phyloP scores from a whole-genome alignment of 2,888 invertebrate species.

The Nephrotoma appendiculata region DNA sequence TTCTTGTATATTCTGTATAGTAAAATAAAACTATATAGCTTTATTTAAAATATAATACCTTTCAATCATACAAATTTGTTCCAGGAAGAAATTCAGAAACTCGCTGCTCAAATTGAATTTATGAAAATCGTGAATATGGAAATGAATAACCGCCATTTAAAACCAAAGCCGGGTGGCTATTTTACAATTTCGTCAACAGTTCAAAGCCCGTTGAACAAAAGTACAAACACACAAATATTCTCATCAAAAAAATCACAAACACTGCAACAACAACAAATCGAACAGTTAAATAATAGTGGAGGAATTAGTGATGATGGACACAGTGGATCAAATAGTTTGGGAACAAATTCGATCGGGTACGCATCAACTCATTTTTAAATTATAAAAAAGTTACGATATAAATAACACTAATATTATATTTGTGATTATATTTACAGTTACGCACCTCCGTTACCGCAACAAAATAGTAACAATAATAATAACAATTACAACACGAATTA shows the following conservation, averaged over 20 bases:
- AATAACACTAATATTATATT: not conserved
- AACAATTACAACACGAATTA: not conserved
- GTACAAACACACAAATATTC: slow-evolving; percentile 22
- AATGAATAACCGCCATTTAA: slow-evolving; percentile 77
- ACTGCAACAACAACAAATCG: slow-evolving; percentile 17
- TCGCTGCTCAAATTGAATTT: slow-evolving; percentile 83
- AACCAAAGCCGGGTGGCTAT: slow-evolving; percentile 69
- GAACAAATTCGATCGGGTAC: slow-evolving; percentile 23
- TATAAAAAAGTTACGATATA: not conserved
- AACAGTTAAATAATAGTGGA: slow-evolving; percentile 15
- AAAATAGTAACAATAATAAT: slow-evolving; percentile 11
- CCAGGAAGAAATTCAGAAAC: slow-evolving; percentile 82
- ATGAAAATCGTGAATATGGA: slow-evolving; percentile 93
- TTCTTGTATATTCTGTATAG: not conserved
- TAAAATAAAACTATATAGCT: not conserved
- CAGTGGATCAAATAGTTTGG: slow-evolving; percentile 20
- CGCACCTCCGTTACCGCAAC: slow-evolving; percentile 21
- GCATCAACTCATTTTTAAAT: not conserved
- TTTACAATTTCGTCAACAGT: slow-evolving; percentile 47
- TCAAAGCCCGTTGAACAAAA: slow-evolving; percentile 26
- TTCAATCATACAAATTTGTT: not conserved
- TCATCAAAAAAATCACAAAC: slow-evolving; percentile 16
- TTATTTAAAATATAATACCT: not conserved
- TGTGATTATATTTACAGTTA: not conserved
- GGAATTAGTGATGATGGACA: slow-evolving; percentile 15